Conservation (phyloP, 2,888 invertebrate genomes). For the Buathra laborator region DNA sequence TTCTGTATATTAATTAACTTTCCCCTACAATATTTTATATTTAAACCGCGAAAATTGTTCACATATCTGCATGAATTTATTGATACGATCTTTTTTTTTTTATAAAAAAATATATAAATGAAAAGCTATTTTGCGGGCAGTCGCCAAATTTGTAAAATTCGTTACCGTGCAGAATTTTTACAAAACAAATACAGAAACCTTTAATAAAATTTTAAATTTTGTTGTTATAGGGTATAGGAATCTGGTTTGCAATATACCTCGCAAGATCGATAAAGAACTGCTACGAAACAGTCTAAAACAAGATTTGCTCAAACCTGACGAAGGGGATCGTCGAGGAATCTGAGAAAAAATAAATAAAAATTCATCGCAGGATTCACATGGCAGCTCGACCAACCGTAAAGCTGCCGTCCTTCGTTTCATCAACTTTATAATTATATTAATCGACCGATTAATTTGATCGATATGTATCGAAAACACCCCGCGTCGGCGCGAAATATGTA, state of each 20-base stretch:
- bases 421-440: constrained; percentile 24
- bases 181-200: neutral
- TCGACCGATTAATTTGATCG: neutral
- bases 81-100: too few relatives aligned
- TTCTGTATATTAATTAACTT: too few relatives aligned
- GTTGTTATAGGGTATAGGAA: constrained; percentile 85
- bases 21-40: too few relatives aligned
- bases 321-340: constrained; percentile 22
- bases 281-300: constrained; percentile 85
- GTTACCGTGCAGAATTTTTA: neutral
- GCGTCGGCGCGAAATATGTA: neutral
- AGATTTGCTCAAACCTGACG: constrained; percentile 9
- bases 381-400: constrained; percentile 12
- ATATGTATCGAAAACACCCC: neutral
- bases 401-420: constrained; percentile 36
- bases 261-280: constrained; percentile 87
- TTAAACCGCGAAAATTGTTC: too few relatives aligned
- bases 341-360: neutral
- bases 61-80: too few relatives aligned
- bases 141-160: too few relatives aligned
- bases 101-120: too few relatives aligned
- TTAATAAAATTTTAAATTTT: neutral
- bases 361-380: constrained; percentile 45
- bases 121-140: too few relatives aligned
- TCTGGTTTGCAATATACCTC: constrained; percentile 88